phyloP scores from a whole-genome alignment of 2,797 vertebrate species.

The Dermochelys coriacea region DNA sequence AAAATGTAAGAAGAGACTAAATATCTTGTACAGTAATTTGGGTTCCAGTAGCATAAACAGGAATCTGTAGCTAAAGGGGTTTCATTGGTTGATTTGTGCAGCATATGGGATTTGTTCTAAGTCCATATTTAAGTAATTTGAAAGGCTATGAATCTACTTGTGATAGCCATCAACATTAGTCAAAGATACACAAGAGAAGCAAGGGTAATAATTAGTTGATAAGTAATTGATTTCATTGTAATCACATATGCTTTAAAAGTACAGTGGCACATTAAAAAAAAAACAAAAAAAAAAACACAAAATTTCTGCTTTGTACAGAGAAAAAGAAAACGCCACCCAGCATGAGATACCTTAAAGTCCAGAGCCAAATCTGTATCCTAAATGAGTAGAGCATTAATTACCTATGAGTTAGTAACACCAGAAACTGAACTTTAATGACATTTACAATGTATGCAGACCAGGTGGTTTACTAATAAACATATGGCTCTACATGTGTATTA shows the following conservation, averaged over 20 bases:
- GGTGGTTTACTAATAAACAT: conserved; percentile 1
- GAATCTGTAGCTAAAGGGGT: conserved; percentile 48
- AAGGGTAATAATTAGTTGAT: conserved; percentile 29
- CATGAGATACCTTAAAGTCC: conserved; percentile 11
- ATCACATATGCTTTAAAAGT: conserved; percentile 53
- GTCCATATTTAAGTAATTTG: conserved; percentile 46
- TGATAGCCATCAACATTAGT: conserved; percentile 32
- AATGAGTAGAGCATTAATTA: conserved; percentile 44
- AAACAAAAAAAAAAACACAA: conserved; percentile 19
- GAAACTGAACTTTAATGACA: conserved; percentile 58
- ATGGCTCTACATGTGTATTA: not conserved
- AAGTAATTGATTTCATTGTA: conserved; percentile 39
- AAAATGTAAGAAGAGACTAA: conserved; percentile 38
- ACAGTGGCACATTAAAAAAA: conserved; percentile 63
- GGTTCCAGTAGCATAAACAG: conserved; percentile 70
- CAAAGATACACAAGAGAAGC: conserved; percentile 33
- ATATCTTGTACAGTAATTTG: conserved; percentile 55
- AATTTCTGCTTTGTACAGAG: conserved; percentile 30
- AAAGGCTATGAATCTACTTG: conserved; percentile 40
- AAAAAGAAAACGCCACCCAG: conserved; percentile 16
- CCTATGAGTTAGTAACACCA: conserved; percentile 51
- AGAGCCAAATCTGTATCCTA: conserved; percentile 58
- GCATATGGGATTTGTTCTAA: conserved; percentile 53
- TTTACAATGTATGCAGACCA: conserved; percentile 29
- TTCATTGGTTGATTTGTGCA: conserved; percentile 67